Percentiles rank a stretch among this genome's conserved stretches.
Conservation (phyloP, 2,888 invertebrate species). For the Phrixothrix hirtus region DNA sequence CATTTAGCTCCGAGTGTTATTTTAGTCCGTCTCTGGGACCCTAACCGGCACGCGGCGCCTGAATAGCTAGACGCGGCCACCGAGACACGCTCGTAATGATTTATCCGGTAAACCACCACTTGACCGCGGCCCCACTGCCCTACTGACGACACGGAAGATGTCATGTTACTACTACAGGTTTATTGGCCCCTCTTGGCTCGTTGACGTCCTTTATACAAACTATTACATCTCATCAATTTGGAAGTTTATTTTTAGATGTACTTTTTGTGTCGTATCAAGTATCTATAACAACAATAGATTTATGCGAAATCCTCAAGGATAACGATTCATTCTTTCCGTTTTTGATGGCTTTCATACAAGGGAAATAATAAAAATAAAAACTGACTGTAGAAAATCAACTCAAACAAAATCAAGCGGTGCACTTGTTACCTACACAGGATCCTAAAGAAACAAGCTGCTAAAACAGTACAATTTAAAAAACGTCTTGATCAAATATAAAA, state of each 20-base stretch:
- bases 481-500: too few relatives aligned
- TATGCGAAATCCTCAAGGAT: too few relatives aligned
- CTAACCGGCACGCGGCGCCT: constrained; percentile 29
- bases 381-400: too few relatives aligned
- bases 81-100: constrained; percentile 34
- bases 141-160: constrained; percentile 31
- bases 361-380: too few relatives aligned
- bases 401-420: too few relatives aligned
- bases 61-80: constrained; percentile 26
- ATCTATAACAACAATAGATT: constrained; percentile 14
- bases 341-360: too few relatives aligned
- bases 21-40: constrained; percentile 26
- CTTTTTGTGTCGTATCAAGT: constrained; percentile 19
- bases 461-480: too few relatives aligned
- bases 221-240: constrained; percentile 29
- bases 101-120: constrained; percentile 36
- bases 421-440: too few relatives aligned
- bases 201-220: constrained; percentile 24
- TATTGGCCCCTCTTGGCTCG: constrained; percentile 31
- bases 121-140: constrained; percentile 34
- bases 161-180: constrained; percentile 31
- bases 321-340: background rate
- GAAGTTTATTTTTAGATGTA: constrained; percentile 19
- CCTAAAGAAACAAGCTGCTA: too few relatives aligned
- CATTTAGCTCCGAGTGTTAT: constrained; percentile 14